Evolutionary conservation across 2,888 invertebrate species (phyloP).

Genomic region (Amphipoea oculea): DNA sequence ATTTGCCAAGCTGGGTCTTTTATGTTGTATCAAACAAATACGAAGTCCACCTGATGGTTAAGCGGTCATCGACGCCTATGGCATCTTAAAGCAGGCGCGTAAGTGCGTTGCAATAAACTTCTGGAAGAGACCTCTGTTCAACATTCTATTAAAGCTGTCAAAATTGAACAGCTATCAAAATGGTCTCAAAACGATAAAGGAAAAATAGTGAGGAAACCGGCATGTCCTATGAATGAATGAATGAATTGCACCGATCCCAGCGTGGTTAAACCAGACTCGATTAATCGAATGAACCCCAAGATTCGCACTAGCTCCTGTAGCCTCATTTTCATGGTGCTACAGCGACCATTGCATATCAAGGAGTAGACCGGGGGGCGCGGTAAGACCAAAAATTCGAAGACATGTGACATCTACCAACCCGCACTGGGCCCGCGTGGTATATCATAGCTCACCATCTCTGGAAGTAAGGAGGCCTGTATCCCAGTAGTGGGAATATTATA

Average conservation of each 20-base stretch:
- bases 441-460: background rate
- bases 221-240: too few relatives aligned
- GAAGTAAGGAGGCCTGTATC: background rate
- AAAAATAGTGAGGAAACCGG: background rate
- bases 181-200: background rate
- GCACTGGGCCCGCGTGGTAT: background rate
- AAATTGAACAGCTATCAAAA: background rate
- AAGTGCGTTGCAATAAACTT: background rate
- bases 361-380: too few relatives aligned
- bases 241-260: too few relatives aligned
- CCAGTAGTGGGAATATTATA: background rate
- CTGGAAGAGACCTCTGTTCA: background rate
- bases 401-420: background rate
- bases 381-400: background rate
- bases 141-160: background rate
- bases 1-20: too few relatives aligned
- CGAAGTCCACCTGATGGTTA: background rate
- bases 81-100: background rate
- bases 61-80: background rate
- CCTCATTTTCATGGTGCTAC: too few relatives aligned
- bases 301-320: too few relatives aligned
- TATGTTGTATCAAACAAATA: background rate
- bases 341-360: too few relatives aligned
- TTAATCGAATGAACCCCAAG: too few relatives aligned
- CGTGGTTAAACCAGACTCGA: too few relatives aligned